A percentile compares a stretch with the other conserved stretches of the same genome.
Conservation (phyloP, 35 echinoderm and acorn worm species). For the Amphiura filiformis region DNA sequence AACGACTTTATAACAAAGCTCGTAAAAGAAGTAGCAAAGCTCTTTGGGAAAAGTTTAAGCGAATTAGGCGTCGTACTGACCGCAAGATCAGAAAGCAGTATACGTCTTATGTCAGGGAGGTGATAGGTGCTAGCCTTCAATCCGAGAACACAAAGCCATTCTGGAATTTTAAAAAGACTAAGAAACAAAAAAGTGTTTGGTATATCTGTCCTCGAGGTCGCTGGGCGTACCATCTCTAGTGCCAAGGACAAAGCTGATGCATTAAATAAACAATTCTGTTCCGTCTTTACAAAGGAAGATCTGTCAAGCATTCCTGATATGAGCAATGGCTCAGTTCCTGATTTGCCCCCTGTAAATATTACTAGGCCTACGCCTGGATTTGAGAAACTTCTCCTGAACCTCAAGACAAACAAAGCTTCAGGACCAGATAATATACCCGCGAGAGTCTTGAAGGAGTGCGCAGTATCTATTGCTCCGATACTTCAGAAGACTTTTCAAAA, state of each 20-base stretch:
- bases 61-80: not conserved
- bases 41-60: conserved; percentile 16
- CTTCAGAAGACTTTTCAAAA: no score
- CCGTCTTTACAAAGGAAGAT: conserved; percentile 48
- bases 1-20: conserved; percentile 33
- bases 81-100: conserved; percentile 28
- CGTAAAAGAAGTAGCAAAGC: not conserved
- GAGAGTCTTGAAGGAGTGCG: no score
- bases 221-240: not conserved
- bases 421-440: no score
- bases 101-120: conserved; percentile 21
- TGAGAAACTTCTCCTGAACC: no score
- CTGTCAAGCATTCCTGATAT: not conserved
- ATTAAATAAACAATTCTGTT: conserved; percentile 41
- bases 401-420: no score
- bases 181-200: conserved; percentile 30
- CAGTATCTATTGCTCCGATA: no score
- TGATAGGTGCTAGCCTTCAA: conserved; percentile 42
- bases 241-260: conserved; percentile 37
- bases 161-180: conserved; percentile 51
- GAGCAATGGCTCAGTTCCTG: not conserved
- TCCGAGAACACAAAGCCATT: conserved; percentile 41
- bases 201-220: conserved; percentile 10
- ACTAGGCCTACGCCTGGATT: not conserved
- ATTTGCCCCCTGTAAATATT: conserved; percentile 27